Percentiles rank a stretch among this genome's conserved stretches.
Evolutionary conservation across 2,888 invertebrate species (phyloP).

Genomic region (Meghimatium bilineatum): DNA sequence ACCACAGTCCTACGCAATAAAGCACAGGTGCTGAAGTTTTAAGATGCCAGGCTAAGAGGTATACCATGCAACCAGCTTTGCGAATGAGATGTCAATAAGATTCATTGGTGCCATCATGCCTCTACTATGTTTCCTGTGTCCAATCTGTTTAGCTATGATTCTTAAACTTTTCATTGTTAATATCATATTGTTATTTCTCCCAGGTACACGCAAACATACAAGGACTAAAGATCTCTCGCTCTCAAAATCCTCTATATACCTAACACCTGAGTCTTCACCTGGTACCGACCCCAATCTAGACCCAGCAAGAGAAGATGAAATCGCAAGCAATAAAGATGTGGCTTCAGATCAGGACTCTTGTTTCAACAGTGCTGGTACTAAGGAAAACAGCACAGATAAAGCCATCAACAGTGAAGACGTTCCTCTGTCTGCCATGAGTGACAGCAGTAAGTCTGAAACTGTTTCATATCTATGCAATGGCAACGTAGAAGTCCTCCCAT

Average conservation of each 20-base stretch:
- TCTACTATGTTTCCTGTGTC: not conserved
- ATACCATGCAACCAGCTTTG: too few species aligned
- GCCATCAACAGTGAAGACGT: too few species aligned
- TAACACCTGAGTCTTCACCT: constrained; percentile 67
- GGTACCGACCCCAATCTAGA: constrained; percentile 53
- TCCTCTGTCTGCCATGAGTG: not conserved
- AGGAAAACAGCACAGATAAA: not conserved
- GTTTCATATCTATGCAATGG: too few species aligned
- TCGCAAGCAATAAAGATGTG: not conserved
- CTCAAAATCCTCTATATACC: constrained; percentile 57
- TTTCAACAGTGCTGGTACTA: not conserved
- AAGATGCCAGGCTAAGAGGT: too few species aligned
- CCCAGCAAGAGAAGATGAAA: constrained; percentile 7
- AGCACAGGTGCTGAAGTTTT: too few species aligned
- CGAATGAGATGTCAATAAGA: too few species aligned
- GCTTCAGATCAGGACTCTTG: not conserved
- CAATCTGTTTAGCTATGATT: too few species aligned
- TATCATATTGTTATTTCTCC: not conserved
- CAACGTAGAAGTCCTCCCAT: not conserved
- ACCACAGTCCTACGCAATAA: too few species aligned
- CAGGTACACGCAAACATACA: not conserved
- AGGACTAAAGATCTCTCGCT: constrained; percentile 40
- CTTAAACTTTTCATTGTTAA: too few species aligned
- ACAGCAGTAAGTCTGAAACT: not conserved
- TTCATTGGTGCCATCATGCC: too few species aligned